phyloP scores from a whole-genome alignment of 2,888 invertebrate genomes.

The Himalopsyche kuldschensis region DNA sequence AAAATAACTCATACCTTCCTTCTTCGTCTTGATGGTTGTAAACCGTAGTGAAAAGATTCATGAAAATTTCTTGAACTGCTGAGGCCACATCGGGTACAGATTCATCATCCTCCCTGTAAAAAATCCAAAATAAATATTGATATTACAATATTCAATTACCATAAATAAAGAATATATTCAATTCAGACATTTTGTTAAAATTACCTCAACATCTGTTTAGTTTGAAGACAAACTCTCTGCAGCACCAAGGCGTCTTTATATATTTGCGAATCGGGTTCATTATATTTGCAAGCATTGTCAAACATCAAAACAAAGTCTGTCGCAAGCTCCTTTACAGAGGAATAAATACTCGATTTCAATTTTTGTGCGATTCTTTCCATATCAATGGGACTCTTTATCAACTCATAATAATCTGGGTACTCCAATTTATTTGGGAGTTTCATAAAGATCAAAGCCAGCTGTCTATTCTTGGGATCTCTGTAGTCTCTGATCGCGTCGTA shows the following conservation, averaged over 20 bases:
- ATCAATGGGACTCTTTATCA: conserved; percentile 95
- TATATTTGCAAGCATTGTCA: conserved; percentile 95
- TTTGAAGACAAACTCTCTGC: conserved; percentile 89
- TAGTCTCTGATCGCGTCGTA: conserved; percentile 90
- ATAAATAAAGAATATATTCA: not conserved
- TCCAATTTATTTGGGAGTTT: conserved; percentile 91
- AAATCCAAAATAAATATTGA: not conserved
- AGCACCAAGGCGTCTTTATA: conserved; percentile 94
- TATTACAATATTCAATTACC: not conserved
- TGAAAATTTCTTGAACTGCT: conserved; percentile 87
- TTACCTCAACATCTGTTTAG: conserved; percentile 81
- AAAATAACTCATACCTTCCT: conserved; percentile 60
- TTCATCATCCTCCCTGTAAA: conserved; percentile 70
- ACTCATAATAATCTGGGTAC: conserved; percentile 96
- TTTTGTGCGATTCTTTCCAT: conserved; percentile 92
- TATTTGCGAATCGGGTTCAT: conserved; percentile 96
- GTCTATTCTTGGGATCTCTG: conserved; percentile 81
- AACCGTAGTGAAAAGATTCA: conserved; percentile 88
- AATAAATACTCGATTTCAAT: conserved; percentile 75
- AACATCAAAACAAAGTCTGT: conserved; percentile 91
- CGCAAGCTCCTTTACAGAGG: conserved; percentile 82
- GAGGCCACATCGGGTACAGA: conserved; percentile 87
- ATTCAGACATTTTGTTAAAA: not conserved
- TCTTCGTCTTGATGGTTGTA: conserved; percentile 97
- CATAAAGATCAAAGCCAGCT: conserved; percentile 91